phyloP scores from a whole-genome alignment of 2,113 vertebrate species.

The Corythaixoides concolor region DNA sequence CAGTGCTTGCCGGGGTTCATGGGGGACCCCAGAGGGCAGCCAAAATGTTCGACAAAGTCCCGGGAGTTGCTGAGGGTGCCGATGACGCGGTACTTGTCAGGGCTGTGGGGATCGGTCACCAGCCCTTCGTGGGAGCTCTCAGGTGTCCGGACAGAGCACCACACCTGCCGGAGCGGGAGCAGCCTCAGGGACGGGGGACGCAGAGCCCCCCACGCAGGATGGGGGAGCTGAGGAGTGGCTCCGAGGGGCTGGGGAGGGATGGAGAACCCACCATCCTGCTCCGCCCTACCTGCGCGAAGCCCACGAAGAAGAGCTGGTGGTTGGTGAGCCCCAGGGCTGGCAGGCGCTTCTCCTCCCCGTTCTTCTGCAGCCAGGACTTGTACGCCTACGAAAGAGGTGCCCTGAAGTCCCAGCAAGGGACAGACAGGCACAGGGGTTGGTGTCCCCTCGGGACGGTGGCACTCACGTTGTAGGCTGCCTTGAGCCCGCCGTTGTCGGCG shows the following conservation, averaged over 20 bases:
- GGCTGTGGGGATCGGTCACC: slow-evolving; percentile 95
- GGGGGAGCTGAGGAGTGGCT: neutral
- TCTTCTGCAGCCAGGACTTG: slow-evolving; percentile 83
- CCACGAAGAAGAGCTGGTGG: slow-evolving; percentile 96
- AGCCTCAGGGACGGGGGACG: neutral
- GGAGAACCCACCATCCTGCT: accelerated
- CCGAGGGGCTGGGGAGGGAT: accelerated
- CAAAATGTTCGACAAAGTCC: slow-evolving; percentile 91
- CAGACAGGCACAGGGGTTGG: accelerated
- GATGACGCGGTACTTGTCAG: slow-evolving; percentile 91
- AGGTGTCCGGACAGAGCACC: slow-evolving; percentile 94
- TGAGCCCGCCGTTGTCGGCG: slow-evolving; percentile 92
- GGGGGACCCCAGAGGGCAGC: slow-evolving; percentile 84
- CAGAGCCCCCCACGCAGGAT: accelerated
- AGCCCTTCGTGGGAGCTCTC: slow-evolving; percentile 97
- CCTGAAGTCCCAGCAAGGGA: neutral
- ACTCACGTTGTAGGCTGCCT: slow-evolving; percentile 93
- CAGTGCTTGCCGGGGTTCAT: slow-evolving; percentile 95
- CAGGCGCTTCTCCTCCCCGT: slow-evolving; percentile 88
- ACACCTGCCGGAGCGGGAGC: slow-evolving; percentile 78
- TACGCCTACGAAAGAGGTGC: slow-evolving; percentile 81
- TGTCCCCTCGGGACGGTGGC: accelerated
- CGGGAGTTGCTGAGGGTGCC: slow-evolving; percentile 96
- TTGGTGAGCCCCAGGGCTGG: slow-evolving; percentile 93
- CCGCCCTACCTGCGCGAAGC: slow-evolving; percentile 90